Evolutionary conservation across 2,888 invertebrate species (phyloP), one percentile per base, ranked within the genome.

Genomic region (Morpho helenor): DNA sequence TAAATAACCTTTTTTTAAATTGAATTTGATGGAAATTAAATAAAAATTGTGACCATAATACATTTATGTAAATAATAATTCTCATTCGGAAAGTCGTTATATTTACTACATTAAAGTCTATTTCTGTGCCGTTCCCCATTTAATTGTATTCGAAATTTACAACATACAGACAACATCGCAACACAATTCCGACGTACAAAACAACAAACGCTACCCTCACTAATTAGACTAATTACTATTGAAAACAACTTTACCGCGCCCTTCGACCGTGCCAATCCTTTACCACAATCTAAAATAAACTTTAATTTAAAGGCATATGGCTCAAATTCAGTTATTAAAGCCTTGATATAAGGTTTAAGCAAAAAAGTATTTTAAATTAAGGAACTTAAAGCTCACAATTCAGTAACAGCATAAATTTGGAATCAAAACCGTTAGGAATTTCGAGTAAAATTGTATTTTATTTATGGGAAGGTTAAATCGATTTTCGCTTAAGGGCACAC

Each of bases 181-280:
- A 39, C 45, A 49, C 10, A 45, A 57, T 31, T 46, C 40, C 46
- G 46, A 52, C 43, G 57, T 50, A 50, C 61, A 65, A 64, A 52
- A 62, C 66, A 70, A 71, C 68, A 62, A 51, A 73, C 76, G 67
- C 68, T 65, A 63, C 75, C 74, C 73, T 67, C 64, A 71, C 76
- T 84, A 82, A 86, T 84, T 84, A 80, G 74, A 80, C 84, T 85
- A 87, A 87, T 86, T 85, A 82, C 79, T 71, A 64, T 60, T 64
- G 69, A 73, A 78, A 79, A 77, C 79, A 76, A 74, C 70, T 67
- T 70, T 69, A 74, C 78, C 54, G 56, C 59, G 40, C 74, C 68
- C 74, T 56, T 31, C 45, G 53, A 43, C 55, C 57, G 49, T 73
- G 72, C 66, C 63, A 55, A n/a, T 40, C 53, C 40, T 7, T 40